Evolutionary conservation across 2,888 invertebrate genomes (phyloP), one percentile per base, ranked within the genome.

Genomic region (Cryptus armator): DNA sequence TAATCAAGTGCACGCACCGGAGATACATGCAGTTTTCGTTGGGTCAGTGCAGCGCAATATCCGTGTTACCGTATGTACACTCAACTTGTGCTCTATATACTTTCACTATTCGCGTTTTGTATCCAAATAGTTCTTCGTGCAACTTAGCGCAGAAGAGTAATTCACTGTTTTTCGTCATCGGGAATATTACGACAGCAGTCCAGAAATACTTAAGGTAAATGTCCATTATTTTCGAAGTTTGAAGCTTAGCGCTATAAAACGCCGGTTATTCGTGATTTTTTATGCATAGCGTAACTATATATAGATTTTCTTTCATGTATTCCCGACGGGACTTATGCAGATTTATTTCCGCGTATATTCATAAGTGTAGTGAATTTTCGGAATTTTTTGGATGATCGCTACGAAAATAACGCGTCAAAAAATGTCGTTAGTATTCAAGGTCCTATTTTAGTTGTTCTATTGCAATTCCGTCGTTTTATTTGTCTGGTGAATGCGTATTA

Each of bases 51-150:
- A 62, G 43, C 82, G 85, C 79, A 75, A 82, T 75, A 85, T 85
- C 79, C 75, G 82, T 9, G 62, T n/a, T 62, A 16, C 78, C 56
- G 53, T 16, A 70, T 44, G 6, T 14, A 24, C 16, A 53, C 37
- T 53, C 29, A 77, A 43, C 59, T 24, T 62, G 46, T 66, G 43
- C 32, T 62, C 43, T 1, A 67, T 48, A 67, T 37, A 85, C 85
- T 85, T 85, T 85, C 85, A 85, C 85, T 79, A 80, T 82, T 85
- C 82, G 85, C 85, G 85, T 79, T 85, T 85, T 53, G 79, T 71
- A 79, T 66, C 9, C 7, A 44, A 48, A 37, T 46, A 29, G 71
- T 19, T 53, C n/a, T 24, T 48, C 46, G 64, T 76, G 67, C 59
- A 24, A 62, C 19, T 51, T 16, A 59, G 1, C 62, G 64, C 81